Conservation (phyloP, 2,888 invertebrate species). For the Lingula anatina region DNA sequence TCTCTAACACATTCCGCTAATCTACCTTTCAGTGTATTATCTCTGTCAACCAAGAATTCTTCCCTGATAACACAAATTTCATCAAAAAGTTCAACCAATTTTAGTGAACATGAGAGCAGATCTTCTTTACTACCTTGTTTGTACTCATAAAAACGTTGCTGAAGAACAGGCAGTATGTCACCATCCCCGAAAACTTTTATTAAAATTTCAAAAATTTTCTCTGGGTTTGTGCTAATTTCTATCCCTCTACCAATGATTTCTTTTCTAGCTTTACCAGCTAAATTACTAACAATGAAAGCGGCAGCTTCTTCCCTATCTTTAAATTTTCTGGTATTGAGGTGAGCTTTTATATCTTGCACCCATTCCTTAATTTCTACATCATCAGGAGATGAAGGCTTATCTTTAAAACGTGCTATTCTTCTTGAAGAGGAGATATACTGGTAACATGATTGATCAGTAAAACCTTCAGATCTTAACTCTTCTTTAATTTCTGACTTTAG, state of each 20-base stretch:
- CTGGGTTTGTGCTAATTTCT: not conserved
- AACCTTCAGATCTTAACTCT: too few relatives aligned
- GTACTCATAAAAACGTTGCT: conserved; percentile 4
- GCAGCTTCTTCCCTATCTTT: not conserved
- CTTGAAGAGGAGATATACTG: too few relatives aligned
- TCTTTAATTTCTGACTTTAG: too few relatives aligned
- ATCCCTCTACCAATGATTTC: conserved; percentile 4
- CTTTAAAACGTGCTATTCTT: conserved; percentile 2
- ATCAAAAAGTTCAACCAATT: conserved; percentile 6
- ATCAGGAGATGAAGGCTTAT: not conserved
- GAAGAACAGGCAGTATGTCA: conserved; percentile 1
- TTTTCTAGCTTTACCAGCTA: conserved; percentile 4
- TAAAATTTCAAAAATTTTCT: conserved; percentile 2
- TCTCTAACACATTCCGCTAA: not conserved
- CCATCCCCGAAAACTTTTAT: conserved; percentile 6
- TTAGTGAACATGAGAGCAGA: conserved; percentile 2
- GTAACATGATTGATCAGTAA: too few relatives aligned
- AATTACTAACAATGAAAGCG: conserved; percentile 1
- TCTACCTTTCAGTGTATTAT: conserved; percentile 2
- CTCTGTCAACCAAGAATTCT: not conserved
- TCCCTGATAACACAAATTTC: not conserved
- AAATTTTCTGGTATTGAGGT: not conserved
- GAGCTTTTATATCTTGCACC: conserved; percentile 1
- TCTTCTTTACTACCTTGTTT: conserved; percentile 5
- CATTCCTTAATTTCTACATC: conserved; percentile 4